Evolutionary conservation across 2,888 invertebrate genomes (phyloP), one percentile per base, ranked within the genome.

Genomic region (Orchesella flavescens): DNA sequence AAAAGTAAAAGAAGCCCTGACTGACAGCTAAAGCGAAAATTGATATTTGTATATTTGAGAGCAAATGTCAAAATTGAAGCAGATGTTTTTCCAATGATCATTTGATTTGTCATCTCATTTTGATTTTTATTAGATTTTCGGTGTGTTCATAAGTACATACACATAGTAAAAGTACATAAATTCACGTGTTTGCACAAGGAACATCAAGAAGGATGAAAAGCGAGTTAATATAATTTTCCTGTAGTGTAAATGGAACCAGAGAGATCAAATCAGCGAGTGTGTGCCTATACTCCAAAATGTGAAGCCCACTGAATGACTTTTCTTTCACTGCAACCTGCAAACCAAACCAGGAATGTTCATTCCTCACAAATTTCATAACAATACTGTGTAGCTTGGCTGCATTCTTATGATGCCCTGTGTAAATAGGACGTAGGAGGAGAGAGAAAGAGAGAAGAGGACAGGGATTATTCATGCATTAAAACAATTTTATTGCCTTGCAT

Each of bases 331-430:
- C 34, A 2, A 34, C n/a, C n/a, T n/a, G n/a, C n/a, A 34, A 34
- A 34, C 3, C 34, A 7, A 34, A 34, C 7, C n/a, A n/a, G n/a
- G 24, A 65, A 43, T 19, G 34, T 5, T n/a, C 24, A 19, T 55
- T 57, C n/a, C 43, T 49, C 65, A 17, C 61, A 23, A 3, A 10
- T 17, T 43, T 34, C 53, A 66, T n/a, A 65, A 15, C 66, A 43
- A 66, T 13, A 49, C 69, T 68, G 3, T 21, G 12, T 23, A 74
- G 63, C 59, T n/a, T 46, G 23, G 46, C 21, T 34, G 34, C 3
- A 7, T 7, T 34, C 34, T 81, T 65, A 81, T 87, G 87, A 87
- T 87, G 86, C 86, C 84, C 84, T 84, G 71, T 73, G 87, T 84
- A 87, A 87, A 87, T 86, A 87, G 72, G 7, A 2, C 7, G 34